Percentiles rank a stretch among this genome's conserved stretches.
Conservation (phyloP, 1,140 invertebrate genomes). For the Holcopasites calliopsidis region DNA sequence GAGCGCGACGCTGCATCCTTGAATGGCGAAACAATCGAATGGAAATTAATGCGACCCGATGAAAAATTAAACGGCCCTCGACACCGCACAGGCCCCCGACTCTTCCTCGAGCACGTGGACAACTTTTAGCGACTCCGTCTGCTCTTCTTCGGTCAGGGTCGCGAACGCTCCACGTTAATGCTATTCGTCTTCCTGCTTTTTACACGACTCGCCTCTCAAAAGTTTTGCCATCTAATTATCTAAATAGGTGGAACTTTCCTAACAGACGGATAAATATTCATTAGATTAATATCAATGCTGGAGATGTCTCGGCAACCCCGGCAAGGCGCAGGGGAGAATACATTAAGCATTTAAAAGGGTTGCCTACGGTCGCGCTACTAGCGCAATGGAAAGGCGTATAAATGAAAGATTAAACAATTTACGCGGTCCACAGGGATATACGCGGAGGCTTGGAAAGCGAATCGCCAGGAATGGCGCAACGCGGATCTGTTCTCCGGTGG, state of each 20-base stretch:
- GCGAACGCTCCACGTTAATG: neutral
- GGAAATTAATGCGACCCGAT: slow-evolving; percentile 46
- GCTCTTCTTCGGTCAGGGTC: slow-evolving; percentile 22
- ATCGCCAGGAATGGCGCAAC: neutral
- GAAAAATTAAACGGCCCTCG: slow-evolving; percentile 11
- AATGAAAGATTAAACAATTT: too few relatives aligned
- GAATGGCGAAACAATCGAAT: slow-evolving; percentile 67
- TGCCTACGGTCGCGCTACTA: too few relatives aligned
- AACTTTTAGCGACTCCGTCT: neutral
- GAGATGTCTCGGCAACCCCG: too few relatives aligned
- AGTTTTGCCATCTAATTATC: too few relatives aligned
- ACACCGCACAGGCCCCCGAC: neutral
- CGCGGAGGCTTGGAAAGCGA: neutral
- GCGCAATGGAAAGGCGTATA: too few relatives aligned
- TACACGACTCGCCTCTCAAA: too few relatives aligned
- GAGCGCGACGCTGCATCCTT: slow-evolving; percentile 60
- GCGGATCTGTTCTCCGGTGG: slow-evolving; percentile 5
- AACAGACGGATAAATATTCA: too few relatives aligned
- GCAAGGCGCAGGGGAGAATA: too few relatives aligned
- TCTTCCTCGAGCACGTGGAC: slow-evolving; percentile 8
- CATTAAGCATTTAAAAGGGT: too few relatives aligned
- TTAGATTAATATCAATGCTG: too few relatives aligned
- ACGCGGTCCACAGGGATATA: too few relatives aligned
- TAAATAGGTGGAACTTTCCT: too few relatives aligned
- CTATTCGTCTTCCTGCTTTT: neutral